These are phyloP conservation scores for Thripadectes ignobilis DNA, from an alignment of 2,797 vertebrate genomes.

Conservation along the genomic window DNA sequence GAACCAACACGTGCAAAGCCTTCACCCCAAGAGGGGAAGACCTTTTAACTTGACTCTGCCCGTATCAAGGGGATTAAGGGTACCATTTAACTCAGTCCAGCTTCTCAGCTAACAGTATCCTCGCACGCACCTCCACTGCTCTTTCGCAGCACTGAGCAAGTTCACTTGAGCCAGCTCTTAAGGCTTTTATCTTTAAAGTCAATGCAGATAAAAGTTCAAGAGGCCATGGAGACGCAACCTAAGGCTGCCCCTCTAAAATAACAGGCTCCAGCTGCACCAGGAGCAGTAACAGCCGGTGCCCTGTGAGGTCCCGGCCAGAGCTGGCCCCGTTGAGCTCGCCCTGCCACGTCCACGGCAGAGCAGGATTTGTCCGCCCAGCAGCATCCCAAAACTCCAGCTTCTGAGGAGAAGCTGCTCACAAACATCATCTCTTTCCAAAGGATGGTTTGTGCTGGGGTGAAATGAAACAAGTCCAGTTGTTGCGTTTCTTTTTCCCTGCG, in stretches of 20 bases:
- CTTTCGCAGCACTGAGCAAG: background rate
- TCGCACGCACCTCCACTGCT: slow-evolving; percentile 54
- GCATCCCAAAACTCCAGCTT: slow-evolving; percentile 3
- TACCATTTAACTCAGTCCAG: slow-evolving; percentile 61
- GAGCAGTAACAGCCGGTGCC: background rate
- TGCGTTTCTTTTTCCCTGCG: slow-evolving; percentile 7
- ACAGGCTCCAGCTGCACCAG: background rate
- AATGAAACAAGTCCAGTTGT: slow-evolving; percentile 26
- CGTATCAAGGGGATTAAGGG: slow-evolving; percentile 63
- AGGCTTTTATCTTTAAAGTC: slow-evolving; percentile 54
- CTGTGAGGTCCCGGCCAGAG: background rate
- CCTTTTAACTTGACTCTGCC: slow-evolving; percentile 68
- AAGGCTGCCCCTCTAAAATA: background rate
- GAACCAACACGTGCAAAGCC: slow-evolving; percentile 63
- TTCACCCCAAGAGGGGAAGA: slow-evolving; percentile 47
- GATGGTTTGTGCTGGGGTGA: slow-evolving; percentile 43
- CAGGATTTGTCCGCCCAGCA: background rate
- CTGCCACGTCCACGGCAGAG: background rate
- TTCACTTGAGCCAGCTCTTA: slow-evolving; percentile 42
- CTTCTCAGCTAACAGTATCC: slow-evolving; percentile 64
- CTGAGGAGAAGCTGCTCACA: background rate
- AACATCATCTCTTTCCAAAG: slow-evolving; percentile 10
- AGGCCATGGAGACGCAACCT: background rate
- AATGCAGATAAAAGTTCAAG: background rate
- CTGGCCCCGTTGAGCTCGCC: background rate